Evolutionary conservation across 2,113 vertebrate species (phyloP).

Genomic region (Nestor notabilis): DNA sequence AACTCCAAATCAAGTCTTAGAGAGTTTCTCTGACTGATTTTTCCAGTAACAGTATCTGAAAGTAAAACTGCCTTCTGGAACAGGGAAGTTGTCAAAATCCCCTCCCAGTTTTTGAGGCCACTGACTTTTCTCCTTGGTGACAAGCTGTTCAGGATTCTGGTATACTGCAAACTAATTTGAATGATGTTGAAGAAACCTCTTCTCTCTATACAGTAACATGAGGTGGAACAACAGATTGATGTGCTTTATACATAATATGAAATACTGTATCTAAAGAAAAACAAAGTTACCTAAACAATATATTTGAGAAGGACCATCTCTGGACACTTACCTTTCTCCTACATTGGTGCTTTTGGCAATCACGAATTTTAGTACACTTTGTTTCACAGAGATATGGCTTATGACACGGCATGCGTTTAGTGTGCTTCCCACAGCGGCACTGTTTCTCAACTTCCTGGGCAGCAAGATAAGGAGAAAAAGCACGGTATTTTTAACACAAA

Average conservation of each 20-base stretch:
- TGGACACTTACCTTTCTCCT: slow-evolving; percentile 85
- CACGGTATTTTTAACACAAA: not conserved
- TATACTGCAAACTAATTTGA: not conserved
- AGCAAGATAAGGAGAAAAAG: not conserved
- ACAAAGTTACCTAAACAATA: not conserved
- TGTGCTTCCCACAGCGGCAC: slow-evolving; percentile 92
- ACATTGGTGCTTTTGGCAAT: slow-evolving; percentile 93
- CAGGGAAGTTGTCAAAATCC: not conserved
- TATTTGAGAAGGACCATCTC: not conserved
- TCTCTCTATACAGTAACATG: not conserved
- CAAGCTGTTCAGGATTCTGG: not conserved
- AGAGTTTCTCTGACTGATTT: not conserved
- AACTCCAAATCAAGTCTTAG: not conserved
- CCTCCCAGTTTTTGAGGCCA: not conserved
- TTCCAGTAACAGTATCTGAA: not conserved
- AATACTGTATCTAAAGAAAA: not conserved
- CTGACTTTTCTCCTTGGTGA: not conserved
- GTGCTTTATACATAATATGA: not conserved
- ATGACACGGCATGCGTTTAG: slow-evolving; percentile 87
- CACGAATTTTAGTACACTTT: slow-evolving; percentile 87
- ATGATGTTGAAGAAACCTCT: not conserved
- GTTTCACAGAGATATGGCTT: slow-evolving; percentile 94
- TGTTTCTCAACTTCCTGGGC: slow-evolving; percentile 92
- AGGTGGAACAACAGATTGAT: not conserved
- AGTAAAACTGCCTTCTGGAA: not conserved